Percentiles rank a stretch among this genome's conserved stretches.
Conservation (phyloP, 2,888 invertebrate genomes). For the Callyntrura sp. region DNA sequence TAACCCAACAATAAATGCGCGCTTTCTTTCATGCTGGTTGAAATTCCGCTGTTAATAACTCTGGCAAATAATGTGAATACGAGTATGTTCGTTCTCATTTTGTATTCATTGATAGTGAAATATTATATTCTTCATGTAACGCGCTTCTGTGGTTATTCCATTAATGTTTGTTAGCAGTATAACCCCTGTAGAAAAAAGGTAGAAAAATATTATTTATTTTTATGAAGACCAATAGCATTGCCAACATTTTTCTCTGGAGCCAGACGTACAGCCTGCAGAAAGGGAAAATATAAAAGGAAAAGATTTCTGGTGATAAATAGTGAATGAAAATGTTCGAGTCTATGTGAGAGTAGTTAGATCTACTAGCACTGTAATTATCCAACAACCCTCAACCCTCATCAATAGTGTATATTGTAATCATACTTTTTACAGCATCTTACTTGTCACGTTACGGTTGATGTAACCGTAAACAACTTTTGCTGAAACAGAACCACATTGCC, state of each 20-base stretch:
- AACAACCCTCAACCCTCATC: background rate
- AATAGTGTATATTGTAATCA: background rate
- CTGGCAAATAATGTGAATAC: conserved; percentile 52
- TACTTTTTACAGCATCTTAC: too few relatives aligned
- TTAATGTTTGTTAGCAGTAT: background rate
- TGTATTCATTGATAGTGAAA: conserved; percentile 58
- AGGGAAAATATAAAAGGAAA: conserved; percentile 16
- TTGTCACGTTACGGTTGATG: background rate
- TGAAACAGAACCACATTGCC: too few relatives aligned
- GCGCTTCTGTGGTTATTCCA: conserved; percentile 1
- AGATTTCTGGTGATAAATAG: conserved; percentile 70
- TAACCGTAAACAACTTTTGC: too few relatives aligned
- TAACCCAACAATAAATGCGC: conserved; percentile 22
- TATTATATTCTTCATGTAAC: background rate
- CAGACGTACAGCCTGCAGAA: conserved; percentile 21
- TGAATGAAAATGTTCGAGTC: conserved; percentile 61
- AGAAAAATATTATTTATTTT: conserved; percentile 42
- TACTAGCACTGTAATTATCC: background rate
- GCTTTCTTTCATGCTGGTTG: conserved; percentile 39
- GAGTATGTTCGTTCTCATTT: conserved; percentile 58
- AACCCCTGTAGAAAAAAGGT: background rate
- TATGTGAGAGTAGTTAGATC: background rate
- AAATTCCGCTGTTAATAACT: conserved; percentile 59
- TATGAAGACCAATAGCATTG: conserved; percentile 15
- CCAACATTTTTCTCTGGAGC: conserved; percentile 49